Percentiles rank a stretch among this genome's conserved stretches.
These are phyloP conservation scores for Jordanella pulchra DNA, from an alignment of 2,797 vertebrate genomes.

Conservation along the genomic window DNA sequence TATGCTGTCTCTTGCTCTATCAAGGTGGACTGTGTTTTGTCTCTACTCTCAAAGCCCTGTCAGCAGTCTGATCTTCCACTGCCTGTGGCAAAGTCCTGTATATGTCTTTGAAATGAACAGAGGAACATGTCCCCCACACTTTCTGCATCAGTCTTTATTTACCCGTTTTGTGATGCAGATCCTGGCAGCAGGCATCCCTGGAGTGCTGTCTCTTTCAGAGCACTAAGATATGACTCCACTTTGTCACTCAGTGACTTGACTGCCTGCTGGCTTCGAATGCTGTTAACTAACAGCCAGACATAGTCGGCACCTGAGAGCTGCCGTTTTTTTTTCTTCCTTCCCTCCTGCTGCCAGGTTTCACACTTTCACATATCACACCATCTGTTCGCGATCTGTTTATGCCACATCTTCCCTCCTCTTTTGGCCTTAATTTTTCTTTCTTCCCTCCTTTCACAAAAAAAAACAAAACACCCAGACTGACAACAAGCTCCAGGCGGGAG, in stretches of 20 bases:
- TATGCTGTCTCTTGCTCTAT: background rate
- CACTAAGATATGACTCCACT: slow-evolving; percentile 69
- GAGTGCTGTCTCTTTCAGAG: slow-evolving; percentile 55
- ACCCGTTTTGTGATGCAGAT: slow-evolving; percentile 64
- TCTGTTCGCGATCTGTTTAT: slow-evolving; percentile 76
- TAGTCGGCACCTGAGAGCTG: slow-evolving; percentile 64
- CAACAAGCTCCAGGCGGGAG: slow-evolving; percentile 61
- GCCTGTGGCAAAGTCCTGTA: slow-evolving; percentile 40
- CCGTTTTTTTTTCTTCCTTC: slow-evolving; percentile 19
- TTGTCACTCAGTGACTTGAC: slow-evolving; percentile 69
- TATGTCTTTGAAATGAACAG: slow-evolving; percentile 50
- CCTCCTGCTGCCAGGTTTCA: slow-evolving; percentile 71
- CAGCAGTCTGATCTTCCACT: slow-evolving; percentile 40
- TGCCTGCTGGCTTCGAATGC: slow-evolving; percentile 70
- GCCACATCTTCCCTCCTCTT: slow-evolving; percentile 55
- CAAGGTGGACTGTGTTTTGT: slow-evolving; percentile 13
- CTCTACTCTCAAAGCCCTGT: slow-evolving; percentile 26
- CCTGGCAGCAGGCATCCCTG: slow-evolving; percentile 57
- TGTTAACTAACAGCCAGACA: slow-evolving; percentile 68
- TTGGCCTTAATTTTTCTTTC: slow-evolving; percentile 39
- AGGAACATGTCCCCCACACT: slow-evolving; percentile 29
- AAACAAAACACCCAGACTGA: slow-evolving; percentile 51
- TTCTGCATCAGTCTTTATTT: slow-evolving; percentile 66
- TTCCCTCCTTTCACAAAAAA: slow-evolving; percentile 36
- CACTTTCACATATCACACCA: slow-evolving; percentile 72